Percentiles rank a stretch among this genome's conserved stretches.
phyloP scores from a whole-genome alignment of 2,113 vertebrate species.

The Ptilonorhynchus violaceus region DNA sequence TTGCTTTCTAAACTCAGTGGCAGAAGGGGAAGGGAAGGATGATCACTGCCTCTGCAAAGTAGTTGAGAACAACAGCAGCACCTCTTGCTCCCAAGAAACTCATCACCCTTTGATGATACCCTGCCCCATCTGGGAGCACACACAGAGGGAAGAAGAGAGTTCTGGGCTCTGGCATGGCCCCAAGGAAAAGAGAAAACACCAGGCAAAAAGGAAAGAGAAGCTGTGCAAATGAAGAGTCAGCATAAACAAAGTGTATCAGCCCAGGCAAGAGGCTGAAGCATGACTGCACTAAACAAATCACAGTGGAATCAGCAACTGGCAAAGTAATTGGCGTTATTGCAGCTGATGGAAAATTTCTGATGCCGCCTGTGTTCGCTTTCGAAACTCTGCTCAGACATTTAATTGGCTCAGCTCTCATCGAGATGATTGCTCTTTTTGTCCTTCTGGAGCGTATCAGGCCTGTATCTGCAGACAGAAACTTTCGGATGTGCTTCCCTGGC shows the following conservation, averaged over 20 bases:
- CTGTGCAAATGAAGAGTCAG: conserved; percentile 61
- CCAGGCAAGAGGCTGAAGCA: conserved; percentile 56
- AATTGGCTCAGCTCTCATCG: conserved; percentile 70
- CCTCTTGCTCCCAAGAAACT: neutral
- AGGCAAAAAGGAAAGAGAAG: neutral
- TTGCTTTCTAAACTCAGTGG: neutral
- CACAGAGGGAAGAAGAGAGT: neutral
- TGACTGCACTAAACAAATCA: conserved; percentile 71
- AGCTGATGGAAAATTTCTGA: conserved; percentile 78
- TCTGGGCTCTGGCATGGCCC: neutral
- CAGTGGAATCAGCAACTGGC: conserved; percentile 73
- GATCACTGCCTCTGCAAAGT: neutral
- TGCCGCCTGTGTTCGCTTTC: conserved; percentile 64
- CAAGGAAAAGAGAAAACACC: neutral
- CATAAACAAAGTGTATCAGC: conserved; percentile 66
- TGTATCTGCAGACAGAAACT: neutral
- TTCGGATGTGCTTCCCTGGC: neutral
- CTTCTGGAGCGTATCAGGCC: conserved; percentile 44
- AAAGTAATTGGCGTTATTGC: conserved; percentile 77
- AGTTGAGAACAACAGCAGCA: neutral
- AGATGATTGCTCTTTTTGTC: conserved; percentile 66
- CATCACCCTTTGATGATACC: neutral
- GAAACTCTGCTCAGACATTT: conserved; percentile 71
- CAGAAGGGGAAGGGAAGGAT: neutral
- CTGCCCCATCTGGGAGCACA: neutral